phyloP scores from a whole-genome alignment of 2,888 invertebrate genomes.

The Clitarchus hookeri region DNA sequence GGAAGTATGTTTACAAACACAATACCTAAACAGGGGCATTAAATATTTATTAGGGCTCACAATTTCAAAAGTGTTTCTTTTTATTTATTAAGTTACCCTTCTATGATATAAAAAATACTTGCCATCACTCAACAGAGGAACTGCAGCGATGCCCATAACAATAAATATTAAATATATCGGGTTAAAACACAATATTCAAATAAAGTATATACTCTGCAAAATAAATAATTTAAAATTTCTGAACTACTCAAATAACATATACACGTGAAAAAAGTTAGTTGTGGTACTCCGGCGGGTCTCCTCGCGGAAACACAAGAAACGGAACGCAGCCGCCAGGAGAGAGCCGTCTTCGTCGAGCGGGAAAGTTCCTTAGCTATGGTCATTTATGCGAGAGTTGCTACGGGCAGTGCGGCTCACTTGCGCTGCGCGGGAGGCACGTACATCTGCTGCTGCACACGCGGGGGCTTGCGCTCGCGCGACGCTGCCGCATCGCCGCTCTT shows the following conservation, averaged over 20 bases:
- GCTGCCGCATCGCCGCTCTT: constrained; percentile 47
- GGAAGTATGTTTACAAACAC: neutral
- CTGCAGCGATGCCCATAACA: neutral
- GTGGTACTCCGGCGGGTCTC: neutral
- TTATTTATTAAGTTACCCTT: neutral
- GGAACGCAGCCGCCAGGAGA: neutral
- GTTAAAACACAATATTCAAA: constrained; percentile 10
- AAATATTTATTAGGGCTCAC: neutral
- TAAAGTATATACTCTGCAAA: neutral
- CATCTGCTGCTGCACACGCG: constrained; percentile 53
- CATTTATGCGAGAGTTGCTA: neutral
- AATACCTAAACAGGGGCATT: neutral
- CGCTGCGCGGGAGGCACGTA: constrained; percentile 57
- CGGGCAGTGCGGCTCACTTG: constrained; percentile 42
- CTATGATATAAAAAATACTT: constrained; percentile 10
- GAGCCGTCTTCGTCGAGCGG: neutral
- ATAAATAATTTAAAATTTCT: neutral
- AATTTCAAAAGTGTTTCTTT: neutral
- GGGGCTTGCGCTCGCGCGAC: constrained; percentile 46
- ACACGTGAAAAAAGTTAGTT: neutral
- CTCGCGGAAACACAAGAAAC: neutral
- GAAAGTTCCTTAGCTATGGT: neutral
- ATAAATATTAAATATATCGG: neutral
- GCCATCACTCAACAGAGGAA: neutral
- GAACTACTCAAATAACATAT: neutral